Evolutionary conservation across 2,113 vertebrate species (phyloP), one percentile per base, ranked within the genome.

Genomic region (Sardina pilchardus): DNA sequence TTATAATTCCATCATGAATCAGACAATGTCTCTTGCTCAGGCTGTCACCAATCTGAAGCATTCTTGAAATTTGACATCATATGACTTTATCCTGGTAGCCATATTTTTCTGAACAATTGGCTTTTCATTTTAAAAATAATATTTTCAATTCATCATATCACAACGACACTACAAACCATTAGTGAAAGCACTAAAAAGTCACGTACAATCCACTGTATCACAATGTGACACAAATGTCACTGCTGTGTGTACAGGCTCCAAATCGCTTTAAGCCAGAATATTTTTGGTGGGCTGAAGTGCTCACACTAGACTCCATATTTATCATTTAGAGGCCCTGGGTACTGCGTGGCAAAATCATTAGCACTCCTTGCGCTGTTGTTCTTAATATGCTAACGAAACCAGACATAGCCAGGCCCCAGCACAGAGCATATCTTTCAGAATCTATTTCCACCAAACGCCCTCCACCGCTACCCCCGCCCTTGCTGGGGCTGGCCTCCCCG

Each of bases 401-500:
- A 75, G 89, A 91, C 82, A 85, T 78, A 71, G 36, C 59, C 84
- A 87, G 83, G 87, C 75, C 82, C 80, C 83, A 82, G 86, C 89
- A 89, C 43, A 85, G 53, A 81, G 86, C 82, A 86, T 84, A 86
- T 83, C 86, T 86, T 88, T 90, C 89, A 89, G 80, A 89, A 88
- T 89, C 85, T 86, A 89, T 90, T 89, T 92, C 82, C 85, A 86
- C 88, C 85, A 89, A 80, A 87, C 44, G 16, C 82, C 59, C 81
- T 80, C 81, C 47, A 43, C 59, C 53, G 16, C 71, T 34, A 36
- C 71, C 19, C 71, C 45, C 45, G 81, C 82, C 84, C 19, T 71
- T 85, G 67, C 82, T n/a, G 85, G 85, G 82, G 71, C 87, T 42
- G 83, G 83, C 81, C 86, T 84, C 71, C 89, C 90, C 53, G 85